Conservation (phyloP, 2,888 invertebrate species). For the Melitaea athalia region DNA sequence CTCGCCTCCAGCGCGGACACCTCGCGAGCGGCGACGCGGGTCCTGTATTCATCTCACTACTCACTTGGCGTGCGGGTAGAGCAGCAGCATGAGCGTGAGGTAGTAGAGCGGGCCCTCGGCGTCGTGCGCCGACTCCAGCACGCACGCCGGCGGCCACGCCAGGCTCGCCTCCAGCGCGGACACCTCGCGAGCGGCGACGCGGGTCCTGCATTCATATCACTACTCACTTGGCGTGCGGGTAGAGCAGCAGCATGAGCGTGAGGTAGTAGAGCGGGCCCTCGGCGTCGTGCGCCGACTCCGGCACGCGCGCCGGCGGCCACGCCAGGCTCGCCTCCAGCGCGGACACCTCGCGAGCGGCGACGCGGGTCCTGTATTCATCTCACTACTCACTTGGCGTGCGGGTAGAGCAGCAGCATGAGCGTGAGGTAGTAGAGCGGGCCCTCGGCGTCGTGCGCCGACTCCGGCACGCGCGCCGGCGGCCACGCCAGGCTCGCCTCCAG, state of each 20-base stretch:
- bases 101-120: constrained; percentile 96
- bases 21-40: constrained; percentile 89
- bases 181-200: constrained; percentile 89
- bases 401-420: constrained; percentile 90
- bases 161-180: constrained; percentile 88
- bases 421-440: constrained; percentile 95
- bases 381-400: constrained; percentile 78
- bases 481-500: constrained; percentile 88
- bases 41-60: constrained; percentile 64
- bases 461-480: constrained; percentile 85
- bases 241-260: constrained; percentile 90
- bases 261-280: constrained; percentile 96
- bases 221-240: constrained; percentile 83
- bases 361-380: constrained; percentile 82
- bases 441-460: constrained; percentile 94
- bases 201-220: constrained; percentile 75
- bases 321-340: constrained; percentile 88
- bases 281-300: constrained; percentile 93
- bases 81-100: constrained; percentile 89
- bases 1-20: constrained; percentile 88
- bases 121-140: constrained; percentile 93
- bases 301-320: constrained; percentile 83
- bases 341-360: constrained; percentile 89
- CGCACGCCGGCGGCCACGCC: constrained; percentile 83
- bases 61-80: constrained; percentile 86